A percentile compares a stretch with the other conserved stretches of the same genome.
Evolutionary conservation across 2,113 vertebrate genomes (phyloP).

Genomic region (Rattus rattus): DNA sequence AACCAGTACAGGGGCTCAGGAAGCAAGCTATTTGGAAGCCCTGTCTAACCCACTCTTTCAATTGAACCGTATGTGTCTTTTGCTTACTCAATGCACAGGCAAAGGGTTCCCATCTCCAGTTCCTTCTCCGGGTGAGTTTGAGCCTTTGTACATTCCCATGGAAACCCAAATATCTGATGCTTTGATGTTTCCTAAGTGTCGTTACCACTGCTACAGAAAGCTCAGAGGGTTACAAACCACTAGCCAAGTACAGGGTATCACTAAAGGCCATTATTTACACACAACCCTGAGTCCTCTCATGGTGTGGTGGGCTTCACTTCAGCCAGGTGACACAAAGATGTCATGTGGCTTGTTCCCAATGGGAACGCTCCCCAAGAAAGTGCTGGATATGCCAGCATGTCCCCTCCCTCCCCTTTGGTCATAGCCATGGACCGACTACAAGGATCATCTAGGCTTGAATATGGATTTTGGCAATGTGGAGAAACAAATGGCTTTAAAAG

Average conservation of each 20-base stretch:
- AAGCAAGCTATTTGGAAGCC: neutral
- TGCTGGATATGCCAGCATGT: accelerated
- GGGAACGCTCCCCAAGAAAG: neutral
- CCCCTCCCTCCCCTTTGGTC: no score
- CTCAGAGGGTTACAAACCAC: neutral
- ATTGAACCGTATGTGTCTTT: neutral
- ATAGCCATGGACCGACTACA: neutral
- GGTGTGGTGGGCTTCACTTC: neutral
- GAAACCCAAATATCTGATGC: accelerated
- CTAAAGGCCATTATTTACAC: neutral
- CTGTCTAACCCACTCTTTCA: neutral
- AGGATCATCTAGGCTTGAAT: neutral
- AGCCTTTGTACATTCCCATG: accelerated
- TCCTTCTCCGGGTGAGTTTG: neutral
- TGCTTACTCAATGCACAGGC: neutral
- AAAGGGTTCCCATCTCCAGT: neutral
- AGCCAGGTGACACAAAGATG: no score
- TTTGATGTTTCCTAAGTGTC: accelerated
- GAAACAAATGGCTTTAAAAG: neutral
- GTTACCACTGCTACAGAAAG: neutral
- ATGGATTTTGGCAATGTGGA: neutral
- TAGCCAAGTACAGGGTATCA: neutral
- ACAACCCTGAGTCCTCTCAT: accelerated
- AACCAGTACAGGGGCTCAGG: neutral
- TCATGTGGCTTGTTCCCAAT: neutral